Conservation (phyloP, 2,797 vertebrate genomes). For the Chelonia mydas region DNA sequence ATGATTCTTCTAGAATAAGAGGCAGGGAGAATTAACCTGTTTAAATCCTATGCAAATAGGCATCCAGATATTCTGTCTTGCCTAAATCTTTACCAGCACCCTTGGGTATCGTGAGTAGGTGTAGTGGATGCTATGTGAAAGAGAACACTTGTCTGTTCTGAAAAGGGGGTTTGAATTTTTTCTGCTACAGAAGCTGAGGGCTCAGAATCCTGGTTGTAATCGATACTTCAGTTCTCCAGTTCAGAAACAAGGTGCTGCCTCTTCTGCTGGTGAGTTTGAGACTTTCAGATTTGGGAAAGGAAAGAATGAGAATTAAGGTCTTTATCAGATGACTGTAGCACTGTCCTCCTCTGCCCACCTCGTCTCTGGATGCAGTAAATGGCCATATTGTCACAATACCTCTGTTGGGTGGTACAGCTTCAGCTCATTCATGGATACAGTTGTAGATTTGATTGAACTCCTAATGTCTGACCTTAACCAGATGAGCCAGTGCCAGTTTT, state of each 20-base stretch:
- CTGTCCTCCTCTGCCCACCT: background rate
- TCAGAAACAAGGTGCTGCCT: constrained; percentile 32
- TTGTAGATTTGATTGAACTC: background rate
- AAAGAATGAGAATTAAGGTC: background rate
- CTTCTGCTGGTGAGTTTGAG: constrained; percentile 70
- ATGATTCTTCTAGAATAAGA: background rate
- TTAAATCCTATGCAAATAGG: background rate
- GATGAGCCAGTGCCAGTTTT: background rate
- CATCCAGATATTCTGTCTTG: background rate
- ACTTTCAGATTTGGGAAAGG: background rate
- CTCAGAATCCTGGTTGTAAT: constrained; percentile 12
- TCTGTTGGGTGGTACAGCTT: background rate
- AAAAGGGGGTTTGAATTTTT: background rate
- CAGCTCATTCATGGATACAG: background rate
- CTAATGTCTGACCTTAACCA: background rate
- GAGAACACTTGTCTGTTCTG: background rate
- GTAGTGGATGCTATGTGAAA: background rate
- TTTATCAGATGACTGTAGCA: background rate
- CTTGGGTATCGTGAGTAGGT: background rate
- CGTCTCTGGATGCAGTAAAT: background rate
- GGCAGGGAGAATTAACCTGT: background rate
- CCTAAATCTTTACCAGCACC: background rate
- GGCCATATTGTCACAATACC: background rate
- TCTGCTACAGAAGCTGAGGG: constrained; percentile 64
- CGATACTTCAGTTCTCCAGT: constrained; percentile 13